Base-by-base conservation (phyloP, 2,113 vertebrate genomes). In the Cervus canadensis region DNA sequence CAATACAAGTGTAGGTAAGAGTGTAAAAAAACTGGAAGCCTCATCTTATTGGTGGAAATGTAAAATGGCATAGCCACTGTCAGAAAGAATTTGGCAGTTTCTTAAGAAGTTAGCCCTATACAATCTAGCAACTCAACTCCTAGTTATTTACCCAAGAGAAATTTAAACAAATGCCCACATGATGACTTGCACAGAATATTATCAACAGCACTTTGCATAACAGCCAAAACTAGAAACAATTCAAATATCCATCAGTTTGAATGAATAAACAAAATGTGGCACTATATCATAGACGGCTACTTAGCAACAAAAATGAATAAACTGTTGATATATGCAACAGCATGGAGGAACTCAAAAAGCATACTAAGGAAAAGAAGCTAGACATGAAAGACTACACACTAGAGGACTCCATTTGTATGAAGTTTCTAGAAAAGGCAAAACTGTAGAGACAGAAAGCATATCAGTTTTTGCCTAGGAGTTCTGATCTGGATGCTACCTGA, bases 401-500 rank as follows among this genome's bases (percentile, higher is more conserved):
- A 3, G 43, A 89, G 15, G 25, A 89, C 76, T 89, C 12, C n/a
- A 89, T 6, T 76, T 89, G 76, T 9, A 28, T 57, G 48, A 59
- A 78, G 74, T 67, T 87, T 94, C 28, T 45, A 89, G 48, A 95
- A 91, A 89, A 87, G 84, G 9, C n/a, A 92, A 82, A 92, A 86
- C 45, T 40, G 14, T 19, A 33, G 7, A 79, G 43, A 87, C 17
- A 56, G 88, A 96, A 87, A 62, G 43, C 33, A 36, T 16, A 90
- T 82, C 21, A 48, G 30, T 16, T 16, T 26, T 33, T 54, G 56
- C 25, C 74, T 84, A 71, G 5, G 5, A 17, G 14, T 59, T 62
- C 62, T 91, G 50, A 87, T 21, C n/a, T 19, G 45, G 33, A 71
- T 30, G 64, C 7, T 64, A 33, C 9, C 15, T 48, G 33, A 79